Percentiles rank a stretch among this genome's conserved stretches.
These are phyloP conservation scores for Xerus inauris DNA, from an alignment of 2,113 vertebrate species.

Conservation along the genomic window DNA sequence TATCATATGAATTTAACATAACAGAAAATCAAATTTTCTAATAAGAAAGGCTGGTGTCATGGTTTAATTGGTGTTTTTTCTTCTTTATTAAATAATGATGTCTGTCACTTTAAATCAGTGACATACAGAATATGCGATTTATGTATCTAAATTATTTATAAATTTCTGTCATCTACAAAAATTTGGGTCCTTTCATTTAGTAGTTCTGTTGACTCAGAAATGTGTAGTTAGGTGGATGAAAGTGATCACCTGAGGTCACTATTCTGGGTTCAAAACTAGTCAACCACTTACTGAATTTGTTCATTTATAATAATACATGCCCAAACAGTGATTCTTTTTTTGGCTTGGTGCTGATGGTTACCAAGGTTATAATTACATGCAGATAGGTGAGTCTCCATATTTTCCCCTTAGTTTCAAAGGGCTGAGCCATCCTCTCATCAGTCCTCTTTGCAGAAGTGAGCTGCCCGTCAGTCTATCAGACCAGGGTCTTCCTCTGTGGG, in stretches of 20 bases:
- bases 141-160: neutral
- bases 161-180: neutral
- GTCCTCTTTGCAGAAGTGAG: neutral
- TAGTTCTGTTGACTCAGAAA: slow-evolving; percentile 28
- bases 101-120: neutral
- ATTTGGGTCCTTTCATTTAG: neutral
- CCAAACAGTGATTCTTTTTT: neutral
- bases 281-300: neutral
- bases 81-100: neutral
- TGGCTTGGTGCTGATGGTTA: neutral
- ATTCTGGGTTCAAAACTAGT: neutral
- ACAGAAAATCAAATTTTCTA: neutral
- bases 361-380: neutral
- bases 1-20: neutral
- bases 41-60: neutral
- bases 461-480: neutral
- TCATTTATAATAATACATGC: neutral
- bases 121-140: neutral
- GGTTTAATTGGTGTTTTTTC: neutral
- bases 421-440: neutral
- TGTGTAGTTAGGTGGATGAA: neutral
- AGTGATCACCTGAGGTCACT: neutral
- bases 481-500: neutral
- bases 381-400: neutral
- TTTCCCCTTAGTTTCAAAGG: neutral